Conservation (phyloP, 1,140 invertebrate species). For the Phenacoccus solenopsis region DNA sequence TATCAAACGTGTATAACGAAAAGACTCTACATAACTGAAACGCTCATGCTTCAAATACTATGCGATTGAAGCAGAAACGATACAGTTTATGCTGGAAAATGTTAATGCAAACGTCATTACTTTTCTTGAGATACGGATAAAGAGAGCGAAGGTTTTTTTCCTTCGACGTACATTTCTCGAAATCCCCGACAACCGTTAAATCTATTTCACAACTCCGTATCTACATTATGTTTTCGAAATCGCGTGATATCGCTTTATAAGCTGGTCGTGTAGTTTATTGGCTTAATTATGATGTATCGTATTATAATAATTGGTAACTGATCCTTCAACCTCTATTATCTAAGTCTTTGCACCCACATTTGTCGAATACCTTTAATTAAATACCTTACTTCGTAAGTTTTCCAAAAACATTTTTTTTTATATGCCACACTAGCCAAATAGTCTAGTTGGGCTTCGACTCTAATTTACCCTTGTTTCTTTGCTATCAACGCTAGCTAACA, state of each 20-base stretch:
- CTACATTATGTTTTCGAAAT: neutral
- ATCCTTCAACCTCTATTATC: neutral
- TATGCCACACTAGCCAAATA: no score
- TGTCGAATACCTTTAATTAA: no score
- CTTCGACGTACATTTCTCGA: neutral
- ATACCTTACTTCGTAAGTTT: no score
- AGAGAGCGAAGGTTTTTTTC: neutral
- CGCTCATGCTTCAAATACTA: neutral
- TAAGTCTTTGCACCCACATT: no score
- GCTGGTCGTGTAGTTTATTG: no score
- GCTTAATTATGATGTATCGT: neutral
- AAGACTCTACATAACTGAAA: neutral
- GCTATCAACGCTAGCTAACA: no score
- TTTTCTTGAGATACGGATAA: no score
- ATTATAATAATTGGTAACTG: neutral
- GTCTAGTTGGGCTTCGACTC: no score
- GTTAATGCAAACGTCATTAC: slow-evolving; percentile 1
- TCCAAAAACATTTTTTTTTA: no score
- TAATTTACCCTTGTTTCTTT: no score
- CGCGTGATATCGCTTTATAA: neutral
- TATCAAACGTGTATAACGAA: neutral
- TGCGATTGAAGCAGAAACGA: neutral
- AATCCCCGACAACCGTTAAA: neutral
- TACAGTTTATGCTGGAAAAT: neutral
- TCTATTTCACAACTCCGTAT: neutral